Evolutionary conservation across 1,140 invertebrate genomes (phyloP).

Genomic region (Sycophaga agraensis): DNA sequence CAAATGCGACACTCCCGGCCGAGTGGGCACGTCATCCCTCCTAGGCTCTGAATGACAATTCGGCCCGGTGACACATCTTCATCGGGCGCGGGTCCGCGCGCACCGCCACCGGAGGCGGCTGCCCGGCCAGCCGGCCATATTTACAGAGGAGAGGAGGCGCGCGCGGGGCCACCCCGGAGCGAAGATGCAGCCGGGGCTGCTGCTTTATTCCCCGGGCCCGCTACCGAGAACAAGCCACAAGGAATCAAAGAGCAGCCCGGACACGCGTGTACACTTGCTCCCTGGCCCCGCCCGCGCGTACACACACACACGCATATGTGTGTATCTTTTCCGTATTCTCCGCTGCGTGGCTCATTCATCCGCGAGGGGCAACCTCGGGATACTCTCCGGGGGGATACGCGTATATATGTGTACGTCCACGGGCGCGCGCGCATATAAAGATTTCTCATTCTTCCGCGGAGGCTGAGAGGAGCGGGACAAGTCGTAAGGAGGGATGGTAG

Average conservation of each 20-base stretch:
- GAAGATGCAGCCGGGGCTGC: background rate
- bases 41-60: conserved; percentile 3
- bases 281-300: background rate
- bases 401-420: too few species aligned
- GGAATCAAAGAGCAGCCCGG: conserved; percentile 9
- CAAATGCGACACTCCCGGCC: background rate
- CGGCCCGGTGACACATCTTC: conserved; percentile 10
- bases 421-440: conserved; percentile 2
- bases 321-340: background rate
- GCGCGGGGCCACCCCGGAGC: conserved; percentile 5
- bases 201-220: background rate
- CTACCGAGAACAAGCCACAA: conserved; percentile 22
- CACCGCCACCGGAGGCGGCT: too few species aligned
- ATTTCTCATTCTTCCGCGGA: background rate
- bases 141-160: conserved; percentile 1
- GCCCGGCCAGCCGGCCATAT: background rate
- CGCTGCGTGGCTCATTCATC: background rate
- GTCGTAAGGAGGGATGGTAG: conserved; percentile 26
- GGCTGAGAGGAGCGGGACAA: background rate
- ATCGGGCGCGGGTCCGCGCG: too few species aligned
- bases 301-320: background rate
- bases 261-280: too few species aligned
- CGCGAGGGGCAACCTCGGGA: too few species aligned
- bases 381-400: background rate
- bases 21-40: background rate